Percentiles rank a stretch among this genome's conserved stretches.
phyloP scores from a whole-genome alignment of 2,797 vertebrate species.

The Limnodromus scolopaceus region DNA sequence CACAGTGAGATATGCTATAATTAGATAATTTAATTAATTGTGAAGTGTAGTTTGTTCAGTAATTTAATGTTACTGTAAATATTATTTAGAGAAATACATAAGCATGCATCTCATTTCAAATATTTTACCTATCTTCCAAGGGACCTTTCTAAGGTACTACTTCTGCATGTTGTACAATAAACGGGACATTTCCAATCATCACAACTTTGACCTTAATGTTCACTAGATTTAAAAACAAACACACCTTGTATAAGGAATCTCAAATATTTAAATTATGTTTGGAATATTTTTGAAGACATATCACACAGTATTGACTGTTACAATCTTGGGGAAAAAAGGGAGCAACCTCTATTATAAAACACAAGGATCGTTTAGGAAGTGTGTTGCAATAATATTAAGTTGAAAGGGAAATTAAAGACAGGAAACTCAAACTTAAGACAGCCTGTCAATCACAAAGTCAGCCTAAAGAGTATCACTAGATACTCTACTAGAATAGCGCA shows the following conservation, averaged over 20 bases:
- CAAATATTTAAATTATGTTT: not conserved
- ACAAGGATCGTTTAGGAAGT: not conserved
- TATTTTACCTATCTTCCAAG: not conserved
- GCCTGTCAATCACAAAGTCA: not conserved
- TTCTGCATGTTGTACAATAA: not conserved
- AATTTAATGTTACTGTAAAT: not conserved
- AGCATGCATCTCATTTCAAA: not conserved
- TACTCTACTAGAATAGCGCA: not conserved
- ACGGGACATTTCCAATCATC: not conserved
- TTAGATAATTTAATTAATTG: not conserved
- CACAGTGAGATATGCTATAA: not conserved
- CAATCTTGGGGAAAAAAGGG: not conserved
- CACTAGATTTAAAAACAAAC: not conserved
- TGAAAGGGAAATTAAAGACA: not conserved
- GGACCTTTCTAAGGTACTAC: not conserved
- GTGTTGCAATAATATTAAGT: not conserved
- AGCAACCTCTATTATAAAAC: not conserved
- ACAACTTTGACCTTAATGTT: not conserved
- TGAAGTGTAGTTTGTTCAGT: not conserved
- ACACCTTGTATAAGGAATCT: not conserved
- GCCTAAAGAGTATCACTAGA: not conserved
- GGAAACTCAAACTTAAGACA: not conserved
- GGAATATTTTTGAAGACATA: not conserved
- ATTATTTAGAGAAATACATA: not conserved
- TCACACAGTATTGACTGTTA: not conserved